Evolutionary conservation across 2,888 invertebrate genomes (phyloP).

Genomic region (Itoplectis maculator): DNA sequence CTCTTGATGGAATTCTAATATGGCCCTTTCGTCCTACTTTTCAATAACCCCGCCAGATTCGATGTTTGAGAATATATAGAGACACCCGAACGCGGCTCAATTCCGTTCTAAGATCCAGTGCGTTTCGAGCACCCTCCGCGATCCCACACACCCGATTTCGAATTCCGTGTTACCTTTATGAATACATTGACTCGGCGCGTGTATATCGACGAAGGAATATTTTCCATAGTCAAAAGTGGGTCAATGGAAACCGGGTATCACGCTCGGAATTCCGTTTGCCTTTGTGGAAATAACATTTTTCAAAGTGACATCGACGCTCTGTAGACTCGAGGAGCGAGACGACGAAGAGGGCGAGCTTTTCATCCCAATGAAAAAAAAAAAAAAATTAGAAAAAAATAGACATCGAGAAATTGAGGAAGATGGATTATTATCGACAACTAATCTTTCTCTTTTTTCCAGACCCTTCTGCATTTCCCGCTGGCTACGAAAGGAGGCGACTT

Average conservation of each 20-base stretch:
- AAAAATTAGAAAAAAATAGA: not conserved
- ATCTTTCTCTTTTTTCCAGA: not conserved
- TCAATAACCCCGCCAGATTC: conserved; percentile 28
- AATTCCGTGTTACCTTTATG: conserved; percentile 64
- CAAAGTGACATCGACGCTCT: not conserved
- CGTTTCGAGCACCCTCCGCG: conserved; percentile 16
- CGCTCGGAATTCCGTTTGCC: conserved; percentile 38
- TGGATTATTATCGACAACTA: conserved; percentile 8
- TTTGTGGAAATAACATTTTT: conserved; percentile 36
- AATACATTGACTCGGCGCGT: conserved; percentile 54
- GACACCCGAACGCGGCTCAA: conserved; percentile 16
- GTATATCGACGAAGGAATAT: conserved; percentile 43
- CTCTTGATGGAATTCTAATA: conserved; percentile 46
- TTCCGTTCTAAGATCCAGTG: conserved; percentile 26
- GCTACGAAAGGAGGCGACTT: not conserved
- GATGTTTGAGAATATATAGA: conserved; percentile 17
- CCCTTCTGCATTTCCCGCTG: not conserved
- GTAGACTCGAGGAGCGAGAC: not conserved
- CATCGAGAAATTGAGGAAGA: not conserved
- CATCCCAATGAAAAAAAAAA: not conserved
- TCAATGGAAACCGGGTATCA: conserved; percentile 62
- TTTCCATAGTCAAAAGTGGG: conserved; percentile 57
- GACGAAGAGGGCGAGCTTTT: not conserved
- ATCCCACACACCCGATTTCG: conserved; percentile 21
- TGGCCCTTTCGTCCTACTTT: conserved; percentile 16